Evolutionary conservation across 2,888 invertebrate species (phyloP).

Genomic region (Trissoscelio sp.): DNA sequence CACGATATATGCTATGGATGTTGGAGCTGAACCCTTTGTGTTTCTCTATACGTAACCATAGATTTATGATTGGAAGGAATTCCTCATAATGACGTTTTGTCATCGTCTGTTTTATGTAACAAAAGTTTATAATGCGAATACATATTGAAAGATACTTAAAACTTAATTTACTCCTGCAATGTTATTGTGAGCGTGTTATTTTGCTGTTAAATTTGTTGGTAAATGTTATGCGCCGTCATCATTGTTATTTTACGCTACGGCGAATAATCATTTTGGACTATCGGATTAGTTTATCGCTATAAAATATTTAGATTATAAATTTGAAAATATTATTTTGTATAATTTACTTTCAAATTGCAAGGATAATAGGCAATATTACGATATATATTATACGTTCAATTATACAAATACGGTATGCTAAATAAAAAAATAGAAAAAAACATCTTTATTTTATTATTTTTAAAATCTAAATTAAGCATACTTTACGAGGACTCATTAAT

Average conservation of each 20-base stretch:
- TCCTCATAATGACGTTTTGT: constrained; percentile 55
- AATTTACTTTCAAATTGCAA: no score
- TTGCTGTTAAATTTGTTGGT: constrained; percentile 26
- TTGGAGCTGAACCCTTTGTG: constrained; percentile 51
- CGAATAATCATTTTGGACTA: constrained; percentile 1
- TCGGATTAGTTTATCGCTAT: not conserved
- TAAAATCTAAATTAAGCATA: no score
- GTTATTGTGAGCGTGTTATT: constrained; percentile 25
- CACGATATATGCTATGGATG: constrained; percentile 49
- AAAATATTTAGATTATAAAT: not conserved
- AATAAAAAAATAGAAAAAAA: no score
- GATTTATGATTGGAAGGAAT: constrained; percentile 65
- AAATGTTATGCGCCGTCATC: constrained; percentile 2
- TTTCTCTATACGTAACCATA: constrained; percentile 36
- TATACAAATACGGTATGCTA: no score
- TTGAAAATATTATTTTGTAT: no score
- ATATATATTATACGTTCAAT: no score
- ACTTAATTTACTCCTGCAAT: constrained; percentile 45
- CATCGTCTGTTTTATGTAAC: constrained; percentile 57
- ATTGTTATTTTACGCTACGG: constrained; percentile 15
- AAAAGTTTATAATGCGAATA: constrained; percentile 51
- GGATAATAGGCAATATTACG: no score
- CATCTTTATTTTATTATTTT: no score
- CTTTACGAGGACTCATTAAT: no score
- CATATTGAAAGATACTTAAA: constrained; percentile 49